Evolutionary conservation across 1,140 invertebrate species (phyloP).

Genomic region (Sarcophaga bullata): DNA sequence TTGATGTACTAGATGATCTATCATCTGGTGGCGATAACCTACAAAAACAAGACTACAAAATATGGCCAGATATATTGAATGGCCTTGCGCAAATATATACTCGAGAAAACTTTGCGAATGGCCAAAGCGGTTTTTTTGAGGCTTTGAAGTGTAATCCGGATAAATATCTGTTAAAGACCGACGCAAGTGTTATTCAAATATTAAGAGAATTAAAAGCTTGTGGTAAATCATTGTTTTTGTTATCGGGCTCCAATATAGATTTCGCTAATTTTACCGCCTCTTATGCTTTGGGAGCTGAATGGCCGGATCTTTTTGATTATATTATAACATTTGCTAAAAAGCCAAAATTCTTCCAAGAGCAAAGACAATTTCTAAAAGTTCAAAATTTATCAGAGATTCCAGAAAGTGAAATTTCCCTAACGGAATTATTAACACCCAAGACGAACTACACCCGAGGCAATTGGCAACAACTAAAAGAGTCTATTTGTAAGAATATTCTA

Average conservation of each 20-base stretch:
- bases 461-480: constrained; percentile 71
- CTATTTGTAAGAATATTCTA: constrained; percentile 67
- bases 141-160: constrained; percentile 71
- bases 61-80: constrained; percentile 76
- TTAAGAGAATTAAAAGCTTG: constrained; percentile 68
- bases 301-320: constrained; percentile 79
- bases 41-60: constrained; percentile 67
- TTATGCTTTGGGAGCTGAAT: constrained; percentile 75
- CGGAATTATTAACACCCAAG: constrained; percentile 40
- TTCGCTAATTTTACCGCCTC: constrained; percentile 75
- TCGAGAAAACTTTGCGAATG: constrained; percentile 70
- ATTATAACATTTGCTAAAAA: constrained; percentile 79
- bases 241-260: constrained; percentile 82
- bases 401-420: constrained; percentile 43
- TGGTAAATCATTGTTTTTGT: constrained; percentile 73
- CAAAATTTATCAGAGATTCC: constrained; percentile 48
- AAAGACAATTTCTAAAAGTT: constrained; percentile 70
- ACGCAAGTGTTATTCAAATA: constrained; percentile 72
- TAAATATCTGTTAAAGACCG: constrained; percentile 74
- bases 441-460: constrained; percentile 76
- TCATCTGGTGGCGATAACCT: constrained; percentile 40
- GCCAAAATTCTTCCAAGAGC: constrained; percentile 77
- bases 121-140: constrained; percentile 73
- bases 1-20: constrained; percentile 74
- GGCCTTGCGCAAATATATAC: constrained; percentile 73